These are phyloP conservation scores for Martes flavigula DNA, from an alignment of 2,797 vertebrate genomes.

Conservation along the genomic window DNA sequence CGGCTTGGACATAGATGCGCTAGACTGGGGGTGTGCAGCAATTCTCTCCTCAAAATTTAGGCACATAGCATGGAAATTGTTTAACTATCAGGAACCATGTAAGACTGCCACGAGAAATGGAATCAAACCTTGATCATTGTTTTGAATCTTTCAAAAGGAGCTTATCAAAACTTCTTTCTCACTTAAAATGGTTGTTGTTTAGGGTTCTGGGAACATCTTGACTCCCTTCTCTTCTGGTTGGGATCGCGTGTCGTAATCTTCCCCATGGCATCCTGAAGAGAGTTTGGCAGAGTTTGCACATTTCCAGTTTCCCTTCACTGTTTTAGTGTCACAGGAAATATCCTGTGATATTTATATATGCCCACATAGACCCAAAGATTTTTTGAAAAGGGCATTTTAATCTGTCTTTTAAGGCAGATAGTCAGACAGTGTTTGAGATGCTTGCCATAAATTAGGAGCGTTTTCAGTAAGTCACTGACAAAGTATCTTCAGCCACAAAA, in stretches of 20 bases:
- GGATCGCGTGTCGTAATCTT: background rate
- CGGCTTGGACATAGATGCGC: background rate
- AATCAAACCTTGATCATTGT: background rate
- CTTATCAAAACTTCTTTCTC: slow-evolving; percentile 13
- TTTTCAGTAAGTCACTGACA: slow-evolving; percentile 16
- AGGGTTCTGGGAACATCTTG: background rate
- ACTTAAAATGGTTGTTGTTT: background rate
- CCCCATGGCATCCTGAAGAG: background rate
- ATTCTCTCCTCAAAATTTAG: background rate
- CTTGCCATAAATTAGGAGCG: slow-evolving; percentile 4
- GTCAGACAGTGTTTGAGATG: slow-evolving; percentile 52
- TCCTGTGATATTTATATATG: background rate
- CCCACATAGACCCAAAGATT: background rate
- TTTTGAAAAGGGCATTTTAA: slow-evolving; percentile 22
- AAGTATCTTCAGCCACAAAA: background rate
- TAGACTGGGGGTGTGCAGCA: background rate
- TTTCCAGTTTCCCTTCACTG: background rate
- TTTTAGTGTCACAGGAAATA: slow-evolving; percentile 7
- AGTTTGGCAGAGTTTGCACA: background rate
- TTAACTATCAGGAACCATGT: background rate
- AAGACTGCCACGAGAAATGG: slow-evolving; percentile 13
- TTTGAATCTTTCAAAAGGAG: slow-evolving; percentile 45
- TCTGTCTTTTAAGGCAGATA: background rate
- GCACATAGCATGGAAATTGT: background rate
- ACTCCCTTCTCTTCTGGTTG: background rate